A percentile compares a stretch with the other conserved stretches of the same genome.
phyloP scores from a whole-genome alignment of 2,888 invertebrate genomes.

The Caenorhabditis sp. region DNA sequence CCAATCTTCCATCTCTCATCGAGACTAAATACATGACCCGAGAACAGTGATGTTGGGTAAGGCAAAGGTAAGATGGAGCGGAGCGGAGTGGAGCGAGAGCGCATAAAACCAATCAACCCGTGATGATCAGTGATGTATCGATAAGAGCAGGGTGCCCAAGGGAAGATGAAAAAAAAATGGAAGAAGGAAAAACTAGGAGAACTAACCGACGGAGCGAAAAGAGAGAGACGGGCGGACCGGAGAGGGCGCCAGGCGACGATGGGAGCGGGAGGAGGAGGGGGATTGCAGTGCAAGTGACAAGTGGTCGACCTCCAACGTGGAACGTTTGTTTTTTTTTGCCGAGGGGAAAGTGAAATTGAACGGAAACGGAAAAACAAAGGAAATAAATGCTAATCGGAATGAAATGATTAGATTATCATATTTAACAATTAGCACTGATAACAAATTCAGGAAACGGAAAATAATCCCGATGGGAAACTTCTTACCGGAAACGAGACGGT shows the following conservation, averaged over 20 bases:
- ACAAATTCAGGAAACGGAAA: too few relatives aligned
- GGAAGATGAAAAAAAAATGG: not conserved
- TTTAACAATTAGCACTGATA: too few relatives aligned
- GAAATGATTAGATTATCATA: too few relatives aligned
- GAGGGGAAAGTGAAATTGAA: too few relatives aligned
- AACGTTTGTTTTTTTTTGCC: not conserved
- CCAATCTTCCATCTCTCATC: not conserved
- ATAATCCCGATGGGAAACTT: too few relatives aligned
- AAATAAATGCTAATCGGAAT: too few relatives aligned
- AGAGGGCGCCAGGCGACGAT: constrained; percentile 33
- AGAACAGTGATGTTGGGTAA: constrained; percentile 45
- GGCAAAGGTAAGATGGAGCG: too few relatives aligned
- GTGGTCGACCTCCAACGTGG: constrained; percentile 4
- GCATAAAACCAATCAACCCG: too few relatives aligned
- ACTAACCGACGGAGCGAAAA: constrained; percentile 5
- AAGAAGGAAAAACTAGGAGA: constrained; percentile 13
- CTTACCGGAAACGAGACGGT: too few relatives aligned
- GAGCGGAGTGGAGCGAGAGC: too few relatives aligned
- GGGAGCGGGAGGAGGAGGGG: constrained; percentile 18
- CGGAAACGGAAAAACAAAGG: constrained; percentile 14
- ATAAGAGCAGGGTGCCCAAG: constrained; percentile 11
- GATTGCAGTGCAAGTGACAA: constrained; percentile 29
- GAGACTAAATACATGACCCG: not conserved
- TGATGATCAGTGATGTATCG: constrained; percentile 54
- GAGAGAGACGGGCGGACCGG: constrained; percentile 43